Base-by-base conservation (phyloP, 1,140 invertebrate species). In the Carposina sasakii region DNA sequence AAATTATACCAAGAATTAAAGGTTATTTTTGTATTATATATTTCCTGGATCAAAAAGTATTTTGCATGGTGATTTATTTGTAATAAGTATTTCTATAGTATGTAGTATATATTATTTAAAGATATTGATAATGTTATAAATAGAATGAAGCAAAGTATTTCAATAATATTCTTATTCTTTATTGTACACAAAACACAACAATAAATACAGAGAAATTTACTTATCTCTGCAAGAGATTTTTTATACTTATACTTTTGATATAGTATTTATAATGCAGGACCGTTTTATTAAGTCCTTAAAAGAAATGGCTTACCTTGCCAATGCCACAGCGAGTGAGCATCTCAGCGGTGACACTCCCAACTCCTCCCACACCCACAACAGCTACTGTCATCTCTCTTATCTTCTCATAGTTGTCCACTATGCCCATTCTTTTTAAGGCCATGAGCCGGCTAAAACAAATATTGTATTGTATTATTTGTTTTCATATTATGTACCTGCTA, bases 241-340 rank as follows among this genome's bases (percentile, higher is more conserved):
- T 26, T 26, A 26, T 5, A 26, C 12, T 12, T 6, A 26, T 26
- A 26, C 5, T 42, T 40, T 34, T 34, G 6, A 34, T n/a, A 34
- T 34, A 15, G 6, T 15, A 4, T 34, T 6, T 6, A 34, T 26
- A 12, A 26, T 26, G 24, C 12, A 12, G n/a, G n/a, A n/a, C n/a
- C n/a, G n/a, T n/a, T n/a, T n/a, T 6, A 26, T 34, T 15, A 10
- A 15, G 31, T 34, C 6, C 6, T 34, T 4, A 34, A 6, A 34
- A 9, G 46, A 48, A 37, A 20, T 39, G 23, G 48, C 50, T 75
- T 83, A 96, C 93, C 87, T 99, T 98, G 60, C 98, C 98, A 65
- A 99, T 96, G 20, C 98, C 98, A 87, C 98, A 99, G 57, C 98
- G 89, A 15, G 94, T 96, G 20, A 99, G 87, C 98, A 99, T 99